A percentile compares a stretch with the other conserved stretches of the same genome.
Evolutionary conservation across 2,888 invertebrate genomes (phyloP).

Genomic region (Troilus luridus): DNA sequence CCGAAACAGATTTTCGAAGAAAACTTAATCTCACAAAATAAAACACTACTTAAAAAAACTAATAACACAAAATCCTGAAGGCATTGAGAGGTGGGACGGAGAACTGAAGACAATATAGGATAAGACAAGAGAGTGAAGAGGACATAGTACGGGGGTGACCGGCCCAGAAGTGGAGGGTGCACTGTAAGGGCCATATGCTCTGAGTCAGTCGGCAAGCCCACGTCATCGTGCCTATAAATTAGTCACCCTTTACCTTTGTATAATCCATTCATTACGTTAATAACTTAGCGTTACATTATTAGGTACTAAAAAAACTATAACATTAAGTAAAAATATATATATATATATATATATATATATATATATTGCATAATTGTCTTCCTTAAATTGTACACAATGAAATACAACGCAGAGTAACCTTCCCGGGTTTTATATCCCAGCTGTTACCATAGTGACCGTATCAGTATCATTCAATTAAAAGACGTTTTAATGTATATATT

Average conservation of each 20-base stretch:
- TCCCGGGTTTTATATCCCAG: no score
- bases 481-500: no score
- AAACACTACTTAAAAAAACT: not conserved
- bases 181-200: not conserved
- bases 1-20: not conserved
- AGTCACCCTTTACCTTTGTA: not conserved
- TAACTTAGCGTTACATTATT: no score
- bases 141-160: not conserved
- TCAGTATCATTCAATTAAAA: no score
- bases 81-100: not conserved
- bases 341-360: no score
- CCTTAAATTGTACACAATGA: no score
- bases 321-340: no score
- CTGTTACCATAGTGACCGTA: no score
- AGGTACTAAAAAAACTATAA: no score
- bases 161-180: not conserved
- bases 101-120: not conserved
- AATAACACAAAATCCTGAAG: conserved; percentile 14
- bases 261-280: not conserved
- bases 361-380: no score
- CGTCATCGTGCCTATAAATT: not conserved
- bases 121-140: not conserved
- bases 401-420: no score
- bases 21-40: not conserved
- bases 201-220: not conserved